Base-by-base conservation (phyloP, 2,888 invertebrate species). In the Troglohyphantes excavatus region DNA sequence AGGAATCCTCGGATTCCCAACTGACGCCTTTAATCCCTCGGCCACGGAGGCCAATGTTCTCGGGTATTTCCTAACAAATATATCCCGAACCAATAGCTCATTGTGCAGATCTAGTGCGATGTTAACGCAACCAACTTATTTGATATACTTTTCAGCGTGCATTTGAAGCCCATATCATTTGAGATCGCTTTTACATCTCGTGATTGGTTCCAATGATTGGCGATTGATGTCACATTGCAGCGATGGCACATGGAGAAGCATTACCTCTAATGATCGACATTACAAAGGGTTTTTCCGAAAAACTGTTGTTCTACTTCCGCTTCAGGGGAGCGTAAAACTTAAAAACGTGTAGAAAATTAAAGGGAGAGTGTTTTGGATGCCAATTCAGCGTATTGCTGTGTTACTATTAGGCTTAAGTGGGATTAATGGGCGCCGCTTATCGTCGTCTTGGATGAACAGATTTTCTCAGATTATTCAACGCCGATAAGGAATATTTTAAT, bases 161-260 rank as follows among this genome's bases (percentile, higher is more conserved):
- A 39, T 13, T 39, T 39, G 13, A 39, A 1, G 3, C 39, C 1
- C 1, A 1, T 39, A 11, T 39, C 3, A 39, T n/a, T n/a, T n/a
- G n/a, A n/a, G n/a, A n/a, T n/a, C n/a, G n/a, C n/a, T n/a, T n/a
- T n/a, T 9, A 53, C 2, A n/a, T 13, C 53, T 53, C 53, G n/a
- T 53, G 53, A n/a, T 17, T 27, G 65, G 85, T 85, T 73, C 67
- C 85, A 59, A 29, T 76, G 23, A 59, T 59, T 39, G 67, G 33
- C 19, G 46, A 85, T 76, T 68, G 67, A 76, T 85, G 85, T 76
- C 85, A 84, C 53, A 61, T 67, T 65, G 27, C 33, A 46, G 43
- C 43, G 72, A 72, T 67, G 39, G 29, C 29, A 17, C 27, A 26
- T 68, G 76, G 26, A 86, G 86, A 72, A 17, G 86, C 61, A 86